A percentile compares a stretch with the other conserved stretches of the same genome.
Evolutionary conservation across 1,140 invertebrate species (phyloP).

Genomic region (Hypothenemus hampei): DNA sequence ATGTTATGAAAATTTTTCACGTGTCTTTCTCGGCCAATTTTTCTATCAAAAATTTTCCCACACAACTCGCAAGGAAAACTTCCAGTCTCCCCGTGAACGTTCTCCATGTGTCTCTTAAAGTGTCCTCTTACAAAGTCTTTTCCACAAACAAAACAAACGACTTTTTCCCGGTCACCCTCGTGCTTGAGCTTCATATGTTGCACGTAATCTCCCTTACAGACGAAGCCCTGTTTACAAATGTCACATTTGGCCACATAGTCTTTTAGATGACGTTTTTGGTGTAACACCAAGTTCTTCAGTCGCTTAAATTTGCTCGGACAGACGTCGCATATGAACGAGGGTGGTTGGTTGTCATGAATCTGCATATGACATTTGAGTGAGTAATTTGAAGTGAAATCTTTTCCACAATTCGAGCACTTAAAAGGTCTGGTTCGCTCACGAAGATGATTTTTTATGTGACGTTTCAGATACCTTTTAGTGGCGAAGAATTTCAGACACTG

Average conservation of each 20-base stretch:
- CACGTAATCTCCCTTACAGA: slow-evolving; percentile 24
- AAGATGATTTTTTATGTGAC: slow-evolving; percentile 63
- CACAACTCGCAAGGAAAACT: slow-evolving; percentile 43
- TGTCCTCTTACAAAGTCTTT: slow-evolving; percentile 27
- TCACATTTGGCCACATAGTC: slow-evolving; percentile 41
- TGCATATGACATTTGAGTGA: slow-evolving; percentile 44
- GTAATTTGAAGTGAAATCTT: slow-evolving; percentile 32
- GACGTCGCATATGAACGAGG: neutral
- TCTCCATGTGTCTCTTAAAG: slow-evolving; percentile 44
- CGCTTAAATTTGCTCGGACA: slow-evolving; percentile 5
- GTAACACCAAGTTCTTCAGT: slow-evolving; percentile 42
- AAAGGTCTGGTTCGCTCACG: slow-evolving; percentile 56
- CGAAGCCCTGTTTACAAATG: slow-evolving; percentile 31
- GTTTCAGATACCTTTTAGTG: slow-evolving; percentile 45
- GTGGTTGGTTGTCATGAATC: slow-evolving; percentile 3
- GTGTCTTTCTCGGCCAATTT: slow-evolving; percentile 21
- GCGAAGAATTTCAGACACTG: slow-evolving; percentile 68
- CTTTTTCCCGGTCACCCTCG: slow-evolving; percentile 3
- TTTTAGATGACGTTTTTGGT: slow-evolving; percentile 56
- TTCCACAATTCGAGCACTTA: slow-evolving; percentile 53
- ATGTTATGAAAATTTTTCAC: slow-evolving; percentile 15
- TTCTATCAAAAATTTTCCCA: slow-evolving; percentile 45
- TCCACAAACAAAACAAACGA: slow-evolving; percentile 34
- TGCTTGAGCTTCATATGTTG: slow-evolving; percentile 20
- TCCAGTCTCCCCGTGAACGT: slow-evolving; percentile 20